Base-by-base conservation (phyloP, 2,888 invertebrate species). In the Dermolepida albohirtum region DNA sequence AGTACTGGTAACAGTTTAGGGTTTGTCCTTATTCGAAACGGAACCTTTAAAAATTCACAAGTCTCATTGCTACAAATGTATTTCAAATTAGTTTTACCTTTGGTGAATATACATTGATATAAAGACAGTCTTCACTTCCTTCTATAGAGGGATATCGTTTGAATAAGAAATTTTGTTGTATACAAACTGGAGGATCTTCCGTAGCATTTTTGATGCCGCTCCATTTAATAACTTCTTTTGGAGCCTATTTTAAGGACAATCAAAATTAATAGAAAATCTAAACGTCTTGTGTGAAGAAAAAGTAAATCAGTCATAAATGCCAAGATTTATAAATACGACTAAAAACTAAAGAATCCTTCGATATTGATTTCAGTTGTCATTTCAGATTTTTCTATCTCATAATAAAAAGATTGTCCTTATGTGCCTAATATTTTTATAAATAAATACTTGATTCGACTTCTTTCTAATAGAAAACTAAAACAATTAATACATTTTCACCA, bases 101-200 rank as follows among this genome's bases (percentile, higher is more conserved):
- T 1, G 84, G 85, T 2, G 84, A 81, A 73, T 84, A 86, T 1
- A 86, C 79, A 73, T 86, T 86, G 29, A 86, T 69, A 70, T 85
- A 86, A 6, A 86, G 78, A 50, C 86, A 86, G 73, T 86, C 86
- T 74, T 86, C 86, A 10, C 77, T 76, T 0, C 86, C 86, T 50
- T 74, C 74, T 0, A 84, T 75, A 22, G 52, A 16, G 0, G 80
- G 79, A 64, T 77, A 63, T 16, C 67, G 62, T 8, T 70, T 63
- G 51, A 79, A 72, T 2, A 85, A 69, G 67, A 82, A 83, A 72
- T 83, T 83, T 72, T 84, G 85, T 73, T 87, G 86, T 14, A 84
- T 76, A 63, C 86, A 87, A 11, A 76, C 74, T 0, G 82, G 73
- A 16, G 78, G 80, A 5, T 84, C 78, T 29, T 73, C 50, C 0